Evolutionary conservation across 1,140 invertebrate species (phyloP), one percentile per base, ranked within the genome.

Genomic region (Eurytemora carolleeae): DNA sequence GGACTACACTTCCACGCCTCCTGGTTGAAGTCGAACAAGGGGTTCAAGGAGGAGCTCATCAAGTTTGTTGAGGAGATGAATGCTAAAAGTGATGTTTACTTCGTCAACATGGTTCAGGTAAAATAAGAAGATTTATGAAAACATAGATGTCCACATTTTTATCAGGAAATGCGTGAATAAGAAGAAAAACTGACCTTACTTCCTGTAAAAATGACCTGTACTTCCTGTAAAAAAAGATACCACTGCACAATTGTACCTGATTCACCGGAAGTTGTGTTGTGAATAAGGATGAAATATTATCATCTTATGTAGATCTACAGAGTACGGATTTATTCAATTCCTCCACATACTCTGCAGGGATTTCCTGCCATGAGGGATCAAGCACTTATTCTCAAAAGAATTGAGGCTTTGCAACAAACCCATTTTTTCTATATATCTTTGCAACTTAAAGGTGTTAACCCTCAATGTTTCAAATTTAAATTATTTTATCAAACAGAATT

Each of bases 1-100:
- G 89, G 89, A 70, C 81, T 95, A 24, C 85, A 92, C 71, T 91
- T 95, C 82, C 87, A 92, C 69, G 88, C 89, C 20, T 90, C 88
- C 19, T 95, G 90, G 90, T 74, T 94, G 63, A 91, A 92, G 76
- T 87, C 86, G 66, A 93, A 91, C 73, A 87, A 86, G 68, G 86
- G 92, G 74, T 93, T 87, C 75, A 85, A 84, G 71, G 86, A 91
- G 63, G 85, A 88, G 72, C 76, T 96, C 24, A 84, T 89, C 71
- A 87, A 87, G 68, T 94, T 93, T 73, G 90, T 95, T 66, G 87
- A 93, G 73, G 89, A 94, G 70, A 87, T 93, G 82, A 72, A 89
- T 56, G 66, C 68, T 25, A 81, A 85, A 67, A 86, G 86, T 68
- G 89, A 96, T 70, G 89, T 94, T 16, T 94, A 92, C 75, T 92